Conservation (phyloP, 2,888 invertebrate genomes). For the Argynnis bischoffii region DNA sequence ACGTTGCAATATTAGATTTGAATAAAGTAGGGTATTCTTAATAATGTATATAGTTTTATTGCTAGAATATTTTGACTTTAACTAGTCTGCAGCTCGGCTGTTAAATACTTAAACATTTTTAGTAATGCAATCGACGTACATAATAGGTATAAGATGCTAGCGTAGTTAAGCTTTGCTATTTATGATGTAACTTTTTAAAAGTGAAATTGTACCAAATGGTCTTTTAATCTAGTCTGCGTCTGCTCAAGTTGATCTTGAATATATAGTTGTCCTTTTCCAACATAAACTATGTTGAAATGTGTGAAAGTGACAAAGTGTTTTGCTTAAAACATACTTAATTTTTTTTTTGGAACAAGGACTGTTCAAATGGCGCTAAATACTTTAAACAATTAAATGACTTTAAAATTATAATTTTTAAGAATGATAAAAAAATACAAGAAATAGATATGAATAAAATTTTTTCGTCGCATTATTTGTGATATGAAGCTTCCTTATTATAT, state of each 20-base stretch:
- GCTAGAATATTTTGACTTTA: slow-evolving; percentile 15
- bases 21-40: slow-evolving; percentile 15
- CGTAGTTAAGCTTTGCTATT: slow-evolving; percentile 20
- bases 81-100: slow-evolving; percentile 46
- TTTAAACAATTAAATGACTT: neutral
- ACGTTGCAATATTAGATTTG: slow-evolving; percentile 37
- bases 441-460: neutral
- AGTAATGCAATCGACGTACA: slow-evolving; percentile 28
- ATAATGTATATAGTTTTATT: neutral
- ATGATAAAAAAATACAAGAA: neutral
- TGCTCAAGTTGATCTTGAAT: slow-evolving; percentile 54
- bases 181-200: slow-evolving; percentile 20
- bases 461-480: neutral
- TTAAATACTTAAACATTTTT: slow-evolving; percentile 20
- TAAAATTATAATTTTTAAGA: neutral
- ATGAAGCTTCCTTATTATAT: neutral
- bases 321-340: slow-evolving; percentile 12
- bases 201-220: slow-evolving; percentile 61
- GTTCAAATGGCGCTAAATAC: slow-evolving; percentile 8
- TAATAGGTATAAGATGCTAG: slow-evolving; percentile 22
- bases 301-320: slow-evolving; percentile 17
- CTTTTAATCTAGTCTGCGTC: slow-evolving; percentile 62
- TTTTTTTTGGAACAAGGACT: neutral
- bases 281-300: slow-evolving; percentile 8
- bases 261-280: slow-evolving; percentile 23